Evolutionary conservation across 2,888 invertebrate species (phyloP).

Genomic region (Cephalotes varians): DNA sequence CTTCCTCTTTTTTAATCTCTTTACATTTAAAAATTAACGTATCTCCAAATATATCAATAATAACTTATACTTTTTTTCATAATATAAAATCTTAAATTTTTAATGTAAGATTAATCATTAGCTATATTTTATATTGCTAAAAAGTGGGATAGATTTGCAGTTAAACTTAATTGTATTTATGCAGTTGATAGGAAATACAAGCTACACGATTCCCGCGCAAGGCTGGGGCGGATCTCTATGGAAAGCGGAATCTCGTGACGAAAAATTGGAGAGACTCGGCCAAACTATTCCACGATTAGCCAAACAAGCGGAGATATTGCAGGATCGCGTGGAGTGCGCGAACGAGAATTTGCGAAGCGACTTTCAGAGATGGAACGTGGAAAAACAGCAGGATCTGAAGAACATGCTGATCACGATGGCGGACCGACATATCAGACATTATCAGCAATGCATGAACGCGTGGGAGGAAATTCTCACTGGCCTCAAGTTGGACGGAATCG

Average conservation of each 20-base stretch:
- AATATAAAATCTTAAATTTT: not conserved
- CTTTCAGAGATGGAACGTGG: constrained; percentile 89
- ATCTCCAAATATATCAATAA: not conserved
- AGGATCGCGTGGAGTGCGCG: constrained; percentile 90
- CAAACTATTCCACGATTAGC: constrained; percentile 86
- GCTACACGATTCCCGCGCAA: constrained; percentile 76
- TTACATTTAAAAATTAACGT: not conserved
- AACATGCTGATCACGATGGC: constrained; percentile 88
- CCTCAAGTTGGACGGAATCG: constrained; percentile 79
- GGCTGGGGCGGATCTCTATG: constrained; percentile 87
- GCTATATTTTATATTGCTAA: constrained; percentile 25
- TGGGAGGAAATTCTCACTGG: constrained; percentile 87
- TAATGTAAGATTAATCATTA: no score
- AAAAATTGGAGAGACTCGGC: constrained; percentile 86
- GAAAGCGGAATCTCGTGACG: constrained; percentile 88
- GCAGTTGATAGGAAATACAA: constrained; percentile 76
- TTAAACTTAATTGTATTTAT: constrained; percentile 1
- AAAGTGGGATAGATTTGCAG: not conserved
- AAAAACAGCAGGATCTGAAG: constrained; percentile 89
- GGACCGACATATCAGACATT: constrained; percentile 89
- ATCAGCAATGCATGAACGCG: constrained; percentile 88
- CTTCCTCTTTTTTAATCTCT: not conserved
- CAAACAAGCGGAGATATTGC: constrained; percentile 87
- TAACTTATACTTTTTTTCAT: constrained; percentile 6
- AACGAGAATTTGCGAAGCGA: constrained; percentile 90